A percentile compares a stretch with the other conserved stretches of the same genome.
phyloP scores from a whole-genome alignment of 2,888 invertebrate species.

The Andrena chrysosceles region DNA sequence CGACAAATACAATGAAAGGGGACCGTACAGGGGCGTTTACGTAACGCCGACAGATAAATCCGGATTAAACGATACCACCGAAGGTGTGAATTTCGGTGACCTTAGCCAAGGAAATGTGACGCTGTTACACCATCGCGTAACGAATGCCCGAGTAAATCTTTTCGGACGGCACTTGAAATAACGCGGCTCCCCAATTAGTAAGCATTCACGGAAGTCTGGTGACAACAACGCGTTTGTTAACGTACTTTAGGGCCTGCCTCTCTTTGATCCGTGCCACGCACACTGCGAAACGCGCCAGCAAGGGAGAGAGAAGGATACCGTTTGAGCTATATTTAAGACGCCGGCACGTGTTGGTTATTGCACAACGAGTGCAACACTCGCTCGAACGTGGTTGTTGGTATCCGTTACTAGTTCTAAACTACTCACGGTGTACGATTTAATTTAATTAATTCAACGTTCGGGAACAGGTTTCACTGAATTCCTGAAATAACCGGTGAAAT shows the following conservation, averaged over 20 bases:
- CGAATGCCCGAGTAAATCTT: not conserved
- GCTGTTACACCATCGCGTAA: not conserved
- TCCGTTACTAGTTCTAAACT: constrained; percentile 24
- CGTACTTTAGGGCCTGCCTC: constrained; percentile 44
- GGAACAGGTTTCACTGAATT: constrained; percentile 44
- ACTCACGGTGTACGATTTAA: constrained; percentile 29
- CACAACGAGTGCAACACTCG: constrained; percentile 63
- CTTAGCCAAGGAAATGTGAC: not conserved
- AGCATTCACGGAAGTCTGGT: constrained; percentile 46
- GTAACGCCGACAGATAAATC: constrained; percentile 15
- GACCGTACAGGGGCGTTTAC: not conserved
- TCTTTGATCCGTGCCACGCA: constrained; percentile 45
- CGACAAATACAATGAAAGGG: constrained; percentile 20
- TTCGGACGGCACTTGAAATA: constrained; percentile 26
- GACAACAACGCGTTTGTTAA: constrained; percentile 53
- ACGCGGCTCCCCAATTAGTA: constrained; percentile 32
- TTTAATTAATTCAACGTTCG: constrained; percentile 48
- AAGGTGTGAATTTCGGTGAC: constrained; percentile 5
- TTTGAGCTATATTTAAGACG: constrained; percentile 65
- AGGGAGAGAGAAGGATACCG: constrained; percentile 22
- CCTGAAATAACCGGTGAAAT: constrained; percentile 37
- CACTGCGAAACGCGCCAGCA: constrained; percentile 14
- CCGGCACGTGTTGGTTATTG: constrained; percentile 64
- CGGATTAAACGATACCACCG: constrained; percentile 18
- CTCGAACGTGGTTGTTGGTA: constrained; percentile 39